A percentile compares a stretch with the other conserved stretches of the same genome.
Conservation (phyloP, 2,888 invertebrate genomes). For the Mesoligia furuncula region DNA sequence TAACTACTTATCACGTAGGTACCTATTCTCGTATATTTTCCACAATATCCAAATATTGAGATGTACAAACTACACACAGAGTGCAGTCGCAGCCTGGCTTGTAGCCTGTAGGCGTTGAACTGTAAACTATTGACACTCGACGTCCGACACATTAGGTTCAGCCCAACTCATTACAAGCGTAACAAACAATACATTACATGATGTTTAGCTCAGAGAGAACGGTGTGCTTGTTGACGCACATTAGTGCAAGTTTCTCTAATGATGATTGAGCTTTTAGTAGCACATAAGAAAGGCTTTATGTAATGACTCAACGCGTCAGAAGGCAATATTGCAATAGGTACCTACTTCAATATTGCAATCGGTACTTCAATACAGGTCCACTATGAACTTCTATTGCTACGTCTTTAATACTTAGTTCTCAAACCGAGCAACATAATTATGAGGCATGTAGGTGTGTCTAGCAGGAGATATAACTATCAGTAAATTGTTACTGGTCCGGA, state of each 20-base stretch:
- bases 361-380: neutral
- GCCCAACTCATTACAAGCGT: neutral
- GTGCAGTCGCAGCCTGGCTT: neutral
- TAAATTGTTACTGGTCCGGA: neutral
- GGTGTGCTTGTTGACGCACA: constrained; percentile 10
- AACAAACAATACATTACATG: neutral
- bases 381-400: neutral
- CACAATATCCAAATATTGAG: neutral
- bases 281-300: neutral
- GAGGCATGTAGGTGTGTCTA: neutral
- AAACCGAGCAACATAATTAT: neutral
- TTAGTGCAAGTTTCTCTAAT: constrained; percentile 8
- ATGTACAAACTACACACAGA: neutral
- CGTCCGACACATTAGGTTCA: neutral
- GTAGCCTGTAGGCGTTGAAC: neutral
- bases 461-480: neutral
- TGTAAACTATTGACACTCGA: neutral
- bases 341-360: neutral
- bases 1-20: neutral
- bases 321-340: neutral
- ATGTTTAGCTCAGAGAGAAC: neutral
- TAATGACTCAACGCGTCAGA: neutral
- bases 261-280: constrained; percentile 22
- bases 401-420: neutral
- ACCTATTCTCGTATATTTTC: neutral